A percentile compares a stretch with the other conserved stretches of the same genome.
Conservation (phyloP, 2,888 invertebrate species). For the Tethea ocularis region DNA sequence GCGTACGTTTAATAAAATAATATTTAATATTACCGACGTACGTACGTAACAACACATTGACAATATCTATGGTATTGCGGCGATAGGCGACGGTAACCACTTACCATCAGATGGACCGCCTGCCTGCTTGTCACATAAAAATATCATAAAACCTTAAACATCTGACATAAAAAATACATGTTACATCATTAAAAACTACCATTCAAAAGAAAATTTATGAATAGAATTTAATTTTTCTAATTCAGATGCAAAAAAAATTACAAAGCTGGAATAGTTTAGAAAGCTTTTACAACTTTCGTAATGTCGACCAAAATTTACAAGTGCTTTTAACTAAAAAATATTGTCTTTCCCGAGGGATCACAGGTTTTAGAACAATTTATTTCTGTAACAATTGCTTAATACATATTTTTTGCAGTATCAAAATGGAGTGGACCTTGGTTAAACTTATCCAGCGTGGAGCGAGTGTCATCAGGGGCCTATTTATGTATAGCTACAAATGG, state of each 20-base stretch:
- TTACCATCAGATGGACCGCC: too few species aligned
- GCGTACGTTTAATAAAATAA: too few species aligned
- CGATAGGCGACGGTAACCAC: too few species aligned
- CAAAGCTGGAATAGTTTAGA: not conserved
- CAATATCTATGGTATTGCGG: too few species aligned
- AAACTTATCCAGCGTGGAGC: conserved; percentile 82
- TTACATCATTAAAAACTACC: not conserved
- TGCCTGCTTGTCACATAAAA: too few species aligned
- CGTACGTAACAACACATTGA: too few species aligned
- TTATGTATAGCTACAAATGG: conserved; percentile 87
- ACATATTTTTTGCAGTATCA: conserved; percentile 65
- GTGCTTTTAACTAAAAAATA: not conserved
- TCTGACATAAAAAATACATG: too few species aligned
- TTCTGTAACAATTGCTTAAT: not conserved
- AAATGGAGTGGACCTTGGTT: conserved; percentile 82
- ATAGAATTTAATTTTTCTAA: not conserved
- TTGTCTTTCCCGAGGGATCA: not conserved
- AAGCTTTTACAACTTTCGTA: not conserved
- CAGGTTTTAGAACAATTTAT: too few species aligned
- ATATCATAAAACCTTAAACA: too few species aligned
- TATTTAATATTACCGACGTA: too few species aligned
- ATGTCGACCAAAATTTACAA: not conserved
- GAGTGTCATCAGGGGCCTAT: conserved; percentile 86
- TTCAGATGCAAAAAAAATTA: not conserved
- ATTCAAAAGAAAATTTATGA: not conserved